Base-by-base conservation (phyloP, 2,888 invertebrate genomes). In the Nymphalis polychloros region DNA sequence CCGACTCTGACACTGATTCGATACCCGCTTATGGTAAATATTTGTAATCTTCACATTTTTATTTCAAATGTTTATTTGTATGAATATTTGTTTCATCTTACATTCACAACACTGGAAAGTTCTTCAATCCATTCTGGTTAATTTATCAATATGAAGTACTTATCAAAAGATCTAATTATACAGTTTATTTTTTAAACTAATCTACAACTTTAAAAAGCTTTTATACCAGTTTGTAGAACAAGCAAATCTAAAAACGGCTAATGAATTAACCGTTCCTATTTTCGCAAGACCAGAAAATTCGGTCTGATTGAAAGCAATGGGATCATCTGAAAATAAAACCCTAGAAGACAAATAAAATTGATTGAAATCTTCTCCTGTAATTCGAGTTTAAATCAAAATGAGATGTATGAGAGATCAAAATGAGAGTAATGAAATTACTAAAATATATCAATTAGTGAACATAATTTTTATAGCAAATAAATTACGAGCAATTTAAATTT, bases 321-420 rank as follows among this genome's bases (percentile, higher is more conserved):
- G 76, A 77, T 79, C 75, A 77, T 79, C 78, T 71, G 71, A 67
- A 72, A 78, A 79, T 76, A 79, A 81, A 81, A 77, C 73, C 71
- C 35, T 41, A 41, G 41, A 27, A 57, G 17, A 19, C 59, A 72
- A 74, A 69, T 71, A 72, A 68, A 65, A 73, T 73, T 74, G 72
- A 76, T 78, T 79, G 79, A 79, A 75, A 72, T 69, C 49, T 49
- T 69, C 69, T 67, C 67, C 59, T 35, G 61, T 61, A 53, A 48
- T 48, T 55, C 17, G 4, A 17, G 47, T 47, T 10, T 1, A 20
- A 47, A 60, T 19, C 1, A 16, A 2, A 23, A 8, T 27, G 1
- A 46, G 46, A 60, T n/a, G n/a, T n/a, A n/a, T n/a, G n/a, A n/a
- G n/a, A n/a, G n/a, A n/a, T n/a, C n/a, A n/a, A n/a, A n/a, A n/a